These are phyloP conservation scores for Spatula clypeata DNA, from an alignment of 2,797 vertebrate genomes.

Conservation along the genomic window DNA sequence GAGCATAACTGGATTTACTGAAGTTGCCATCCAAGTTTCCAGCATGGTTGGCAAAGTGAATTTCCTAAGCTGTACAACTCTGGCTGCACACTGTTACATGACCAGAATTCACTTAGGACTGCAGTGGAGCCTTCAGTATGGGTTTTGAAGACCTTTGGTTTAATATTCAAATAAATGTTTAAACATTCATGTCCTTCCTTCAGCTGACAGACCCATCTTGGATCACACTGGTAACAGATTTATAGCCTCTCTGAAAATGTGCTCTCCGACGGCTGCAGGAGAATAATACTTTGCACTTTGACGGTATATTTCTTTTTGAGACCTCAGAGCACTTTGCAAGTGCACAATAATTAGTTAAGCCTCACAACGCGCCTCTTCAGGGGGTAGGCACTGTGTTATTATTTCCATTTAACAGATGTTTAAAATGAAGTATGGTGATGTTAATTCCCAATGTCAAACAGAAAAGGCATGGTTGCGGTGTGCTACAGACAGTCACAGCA, in stretches of 20 bases:
- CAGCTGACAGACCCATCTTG: neutral
- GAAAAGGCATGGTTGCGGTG: neutral
- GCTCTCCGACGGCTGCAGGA: neutral
- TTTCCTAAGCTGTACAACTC: neutral
- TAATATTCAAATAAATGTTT: constrained; percentile 41
- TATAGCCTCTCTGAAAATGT: neutral
- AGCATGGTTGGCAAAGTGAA: neutral
- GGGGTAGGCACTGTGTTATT: neutral
- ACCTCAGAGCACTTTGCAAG: neutral
- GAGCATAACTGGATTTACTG: accelerated
- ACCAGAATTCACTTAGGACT: neutral
- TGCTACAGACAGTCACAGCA: neutral
- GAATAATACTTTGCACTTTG: neutral
- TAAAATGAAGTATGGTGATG: neutral
- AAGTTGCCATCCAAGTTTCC: neutral
- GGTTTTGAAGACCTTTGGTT: neutral
- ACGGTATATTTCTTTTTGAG: neutral
- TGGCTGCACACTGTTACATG: neutral
- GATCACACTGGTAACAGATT: neutral
- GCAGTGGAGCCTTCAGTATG: neutral
- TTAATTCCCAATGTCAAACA: neutral
- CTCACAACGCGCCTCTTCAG: neutral
- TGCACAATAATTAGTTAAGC: neutral
- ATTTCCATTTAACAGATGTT: neutral
- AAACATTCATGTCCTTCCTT: constrained; percentile 28